Conservation (phyloP, 2,797 vertebrate species). For the Pangasius larnaudii region DNA sequence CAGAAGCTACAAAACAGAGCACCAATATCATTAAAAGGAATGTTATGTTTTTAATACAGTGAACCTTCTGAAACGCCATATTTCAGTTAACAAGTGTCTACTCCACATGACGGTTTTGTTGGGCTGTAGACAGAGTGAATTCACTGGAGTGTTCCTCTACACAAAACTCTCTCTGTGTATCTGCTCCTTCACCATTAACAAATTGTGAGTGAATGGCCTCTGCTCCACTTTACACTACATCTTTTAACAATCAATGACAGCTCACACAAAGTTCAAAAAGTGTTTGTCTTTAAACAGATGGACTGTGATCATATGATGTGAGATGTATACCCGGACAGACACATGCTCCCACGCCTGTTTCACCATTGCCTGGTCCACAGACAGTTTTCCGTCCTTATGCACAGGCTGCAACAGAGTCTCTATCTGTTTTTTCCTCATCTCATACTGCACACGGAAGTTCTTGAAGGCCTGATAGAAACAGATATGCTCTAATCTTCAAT, state of each 20-base stretch:
- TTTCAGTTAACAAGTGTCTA: conserved; percentile 59
- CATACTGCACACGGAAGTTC: conserved; percentile 90
- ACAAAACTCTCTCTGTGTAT: conserved; percentile 71
- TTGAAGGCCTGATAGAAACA: conserved; percentile 83
- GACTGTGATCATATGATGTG: background rate
- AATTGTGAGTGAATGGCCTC: conserved; percentile 55
- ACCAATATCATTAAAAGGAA: conserved; percentile 58
- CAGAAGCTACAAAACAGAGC: conserved; percentile 78
- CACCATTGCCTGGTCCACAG: conserved; percentile 93
- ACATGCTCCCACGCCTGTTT: conserved; percentile 95
- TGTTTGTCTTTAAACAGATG: background rate
- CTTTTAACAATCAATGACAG: conserved; percentile 43
- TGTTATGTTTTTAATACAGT: conserved; percentile 22
- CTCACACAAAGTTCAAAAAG: conserved; percentile 17
- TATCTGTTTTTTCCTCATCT: conserved; percentile 90
- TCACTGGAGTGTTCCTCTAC: conserved; percentile 49
- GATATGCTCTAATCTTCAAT: background rate
- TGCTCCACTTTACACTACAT: conserved; percentile 59
- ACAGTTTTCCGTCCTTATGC: conserved; percentile 90
- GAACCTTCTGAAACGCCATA: conserved; percentile 46
- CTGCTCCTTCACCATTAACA: conserved; percentile 57
- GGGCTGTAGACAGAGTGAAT: conserved; percentile 32
- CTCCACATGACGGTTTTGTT: conserved; percentile 49
- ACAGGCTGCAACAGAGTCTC: conserved; percentile 86
- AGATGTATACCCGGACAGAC: conserved; percentile 83